Base-by-base conservation (phyloP, 2,888 invertebrate genomes). In the Erebia ligea region DNA sequence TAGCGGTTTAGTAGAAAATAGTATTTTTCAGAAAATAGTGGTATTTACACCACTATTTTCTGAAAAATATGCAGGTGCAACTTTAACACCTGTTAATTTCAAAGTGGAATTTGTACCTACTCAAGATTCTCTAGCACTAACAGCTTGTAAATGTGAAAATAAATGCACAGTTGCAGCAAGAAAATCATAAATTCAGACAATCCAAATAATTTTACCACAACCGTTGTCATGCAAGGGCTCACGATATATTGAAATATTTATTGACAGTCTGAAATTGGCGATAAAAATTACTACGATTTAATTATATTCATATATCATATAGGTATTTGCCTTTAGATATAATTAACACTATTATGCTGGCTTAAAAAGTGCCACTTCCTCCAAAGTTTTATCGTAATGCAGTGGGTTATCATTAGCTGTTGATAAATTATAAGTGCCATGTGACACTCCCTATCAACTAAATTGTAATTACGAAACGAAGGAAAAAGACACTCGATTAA, bases 391-490 rank as follows among this genome's bases (percentile, higher is more conserved):
- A 92, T 92, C 91, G 86, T 85, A 87, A 87, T 88, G 87, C 87
- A 90, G 86, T 86, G 86, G 89, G 91, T 92, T 93, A 93, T 93
- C 92, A 80, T 80, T 80, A 82, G 81, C 81, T 87, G 34, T 34
- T 34, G 91, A 92, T 92, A 91, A 84, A 86, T 81, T 68, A 75
- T 85, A 88, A 87, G 90, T 90, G 91, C 88, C 90, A 89, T 90
- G 91, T 89, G 91, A 89, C 90, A 90, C 90, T 86, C 86, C 86
- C 85, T 91, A 89, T 91, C 90, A 80, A 82, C 85, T 80, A 82
- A 90, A 74, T 74, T 74, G 75, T 67, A 69, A 73, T 70, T 73
- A 63, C 40, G 10, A 63, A 68, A 50, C 48, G 64, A 17, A 25
- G 11, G 45, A 54, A 68, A 21, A 56, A 45, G 54, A 61, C 15